phyloP scores from a whole-genome alignment of 2,888 invertebrate genomes.

The Chamaedrilus cognettii region DNA sequence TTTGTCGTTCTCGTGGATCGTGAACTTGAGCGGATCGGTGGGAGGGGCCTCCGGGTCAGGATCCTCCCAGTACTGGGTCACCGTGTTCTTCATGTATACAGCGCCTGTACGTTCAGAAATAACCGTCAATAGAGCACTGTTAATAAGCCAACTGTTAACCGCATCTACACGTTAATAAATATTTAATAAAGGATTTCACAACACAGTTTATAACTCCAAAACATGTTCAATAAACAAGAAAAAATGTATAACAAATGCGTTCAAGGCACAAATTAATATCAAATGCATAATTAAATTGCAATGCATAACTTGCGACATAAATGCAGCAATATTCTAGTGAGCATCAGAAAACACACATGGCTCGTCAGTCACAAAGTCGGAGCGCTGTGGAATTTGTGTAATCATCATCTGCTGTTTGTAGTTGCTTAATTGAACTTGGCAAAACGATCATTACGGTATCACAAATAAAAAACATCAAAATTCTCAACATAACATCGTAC shows the following conservation, averaged over 20 bases:
- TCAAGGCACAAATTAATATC: too few relatives aligned
- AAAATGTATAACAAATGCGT: too few relatives aligned
- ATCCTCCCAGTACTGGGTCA: conserved; percentile 82
- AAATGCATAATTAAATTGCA: too few relatives aligned
- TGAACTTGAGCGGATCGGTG: conserved; percentile 68
- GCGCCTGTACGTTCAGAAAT: too few relatives aligned
- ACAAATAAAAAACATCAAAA: conserved; percentile 6
- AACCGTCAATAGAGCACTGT: background rate
- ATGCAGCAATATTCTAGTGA: too few relatives aligned
- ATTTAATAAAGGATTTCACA: background rate
- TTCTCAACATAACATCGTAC: background rate
- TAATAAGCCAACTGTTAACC: background rate
- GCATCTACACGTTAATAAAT: background rate
- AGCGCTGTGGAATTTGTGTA: too few relatives aligned
- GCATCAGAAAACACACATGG: too few relatives aligned
- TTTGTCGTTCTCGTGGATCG: conserved; percentile 94
- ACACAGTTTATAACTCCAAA: background rate
- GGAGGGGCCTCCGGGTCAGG: conserved; percentile 61
- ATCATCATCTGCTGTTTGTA: background rate
- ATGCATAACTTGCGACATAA: too few relatives aligned
- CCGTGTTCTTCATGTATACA: conserved; percentile 93
- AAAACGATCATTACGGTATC: background rate
- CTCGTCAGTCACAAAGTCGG: too few relatives aligned
- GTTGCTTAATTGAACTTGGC: background rate
- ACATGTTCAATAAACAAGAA: too few relatives aligned